Evolutionary conservation across 2,113 vertebrate genomes (phyloP).

Genomic region (Falcunculus frontatus): DNA sequence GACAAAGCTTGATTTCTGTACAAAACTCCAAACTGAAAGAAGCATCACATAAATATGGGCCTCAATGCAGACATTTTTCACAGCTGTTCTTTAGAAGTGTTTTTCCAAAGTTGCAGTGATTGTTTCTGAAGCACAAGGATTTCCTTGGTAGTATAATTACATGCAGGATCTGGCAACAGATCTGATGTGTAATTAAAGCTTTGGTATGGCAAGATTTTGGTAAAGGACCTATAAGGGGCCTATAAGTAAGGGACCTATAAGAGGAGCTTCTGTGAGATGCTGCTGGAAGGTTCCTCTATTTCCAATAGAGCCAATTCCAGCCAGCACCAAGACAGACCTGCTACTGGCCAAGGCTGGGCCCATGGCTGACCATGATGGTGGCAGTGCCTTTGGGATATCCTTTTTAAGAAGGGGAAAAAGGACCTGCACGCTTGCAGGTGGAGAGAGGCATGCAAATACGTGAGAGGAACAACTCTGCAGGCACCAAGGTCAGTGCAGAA

Average conservation of each 20-base stretch:
- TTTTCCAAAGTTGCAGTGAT: not conserved
- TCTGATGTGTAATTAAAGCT: not conserved
- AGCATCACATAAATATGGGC: not conserved
- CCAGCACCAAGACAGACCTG: fast-evolving
- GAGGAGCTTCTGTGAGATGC: not conserved
- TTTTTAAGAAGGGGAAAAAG: not conserved
- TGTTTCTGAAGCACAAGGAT: not conserved
- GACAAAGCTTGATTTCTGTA: not conserved
- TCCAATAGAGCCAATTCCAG: not conserved
- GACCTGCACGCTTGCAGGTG: not conserved
- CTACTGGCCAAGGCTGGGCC: not conserved
- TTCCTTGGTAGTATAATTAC: not conserved
- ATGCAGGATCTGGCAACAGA: not conserved
- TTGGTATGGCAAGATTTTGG: not conserved
- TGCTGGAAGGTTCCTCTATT: not conserved
- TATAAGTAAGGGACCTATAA: not conserved
- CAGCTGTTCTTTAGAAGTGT: not conserved
- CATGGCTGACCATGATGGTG: fast-evolving
- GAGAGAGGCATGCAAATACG: not conserved
- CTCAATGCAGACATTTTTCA: not conserved
- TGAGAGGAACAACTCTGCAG: not conserved
- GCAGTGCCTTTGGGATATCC: not conserved
- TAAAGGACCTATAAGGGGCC: not conserved
- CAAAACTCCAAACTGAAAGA: not conserved
- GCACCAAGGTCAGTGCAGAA: not conserved